Conservation (phyloP, 2,113 vertebrate species). For the Phrynosoma blainvillii region DNA sequence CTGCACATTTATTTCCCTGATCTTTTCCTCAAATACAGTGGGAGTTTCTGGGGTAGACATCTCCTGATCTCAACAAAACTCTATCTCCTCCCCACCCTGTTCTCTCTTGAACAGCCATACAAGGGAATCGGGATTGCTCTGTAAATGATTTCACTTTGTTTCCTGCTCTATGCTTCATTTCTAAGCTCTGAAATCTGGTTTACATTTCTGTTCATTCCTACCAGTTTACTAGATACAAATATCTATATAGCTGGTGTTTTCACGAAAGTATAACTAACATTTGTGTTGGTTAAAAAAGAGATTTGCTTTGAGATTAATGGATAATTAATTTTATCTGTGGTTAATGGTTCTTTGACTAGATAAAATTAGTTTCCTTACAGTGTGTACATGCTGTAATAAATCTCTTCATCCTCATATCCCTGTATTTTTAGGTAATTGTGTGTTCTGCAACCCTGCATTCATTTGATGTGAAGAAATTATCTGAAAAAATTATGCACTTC, state of each 20-base stretch:
- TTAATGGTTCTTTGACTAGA: neutral
- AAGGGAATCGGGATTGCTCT: neutral
- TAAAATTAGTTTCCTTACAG: neutral
- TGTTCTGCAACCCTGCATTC: constrained; percentile 98
- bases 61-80: neutral
- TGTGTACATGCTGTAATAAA: rapidly evolving
- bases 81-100: neutral
- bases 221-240: neutral
- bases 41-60: neutral
- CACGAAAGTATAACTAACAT: neutral
- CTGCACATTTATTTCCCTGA: neutral
- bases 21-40: neutral
- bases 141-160: neutral
- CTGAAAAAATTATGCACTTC: constrained; percentile 99
- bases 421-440: constrained; percentile 88
- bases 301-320: neutral
- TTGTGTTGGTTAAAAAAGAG: neutral
- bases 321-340: neutral
- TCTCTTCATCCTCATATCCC: neutral
- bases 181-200: neutral
- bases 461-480: constrained; percentile 97
- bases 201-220: neutral
- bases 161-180: neutral
- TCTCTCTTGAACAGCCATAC: neutral
- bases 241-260: neutral